Percentiles rank a stretch among this genome's conserved stretches.
These are phyloP conservation scores for Pseudolaguvia tuberculata DNA, from an alignment of 2,113 vertebrate genomes.

Conservation along the genomic window DNA sequence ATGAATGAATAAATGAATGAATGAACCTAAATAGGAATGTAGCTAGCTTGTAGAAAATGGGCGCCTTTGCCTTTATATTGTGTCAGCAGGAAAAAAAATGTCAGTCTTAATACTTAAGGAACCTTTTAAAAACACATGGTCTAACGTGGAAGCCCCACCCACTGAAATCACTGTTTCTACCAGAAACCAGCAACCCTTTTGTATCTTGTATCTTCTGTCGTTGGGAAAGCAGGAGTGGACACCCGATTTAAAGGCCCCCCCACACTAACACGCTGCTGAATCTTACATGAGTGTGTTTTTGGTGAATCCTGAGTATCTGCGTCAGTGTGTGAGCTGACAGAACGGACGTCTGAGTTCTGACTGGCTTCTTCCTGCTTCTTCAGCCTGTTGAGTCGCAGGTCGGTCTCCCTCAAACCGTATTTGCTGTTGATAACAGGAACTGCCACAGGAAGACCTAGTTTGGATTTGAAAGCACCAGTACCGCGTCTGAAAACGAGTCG, in stretches of 20 bases:
- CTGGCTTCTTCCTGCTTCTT: conserved; percentile 92
- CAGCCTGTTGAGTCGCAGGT: conserved; percentile 94
- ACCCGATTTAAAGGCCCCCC: neutral
- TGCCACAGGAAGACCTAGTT: conserved; percentile 84
- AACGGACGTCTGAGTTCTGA: conserved; percentile 89
- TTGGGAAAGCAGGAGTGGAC: too few species aligned
- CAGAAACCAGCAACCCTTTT: too few species aligned
- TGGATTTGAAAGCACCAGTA: conserved; percentile 97
- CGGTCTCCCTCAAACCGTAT: conserved; percentile 96
- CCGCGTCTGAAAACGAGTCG: conserved; percentile 74
- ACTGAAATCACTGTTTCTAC: too few species aligned
- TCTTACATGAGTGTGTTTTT: conserved; percentile 79
- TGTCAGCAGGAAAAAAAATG: too few species aligned
- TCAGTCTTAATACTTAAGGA: too few species aligned
- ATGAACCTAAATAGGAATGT: too few species aligned
- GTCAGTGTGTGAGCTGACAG: conserved; percentile 85
- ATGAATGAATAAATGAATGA: too few species aligned
- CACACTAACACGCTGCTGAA: neutral
- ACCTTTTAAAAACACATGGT: too few species aligned
- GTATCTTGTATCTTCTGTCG: too few species aligned
- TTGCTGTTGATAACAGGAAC: conserved; percentile 97
- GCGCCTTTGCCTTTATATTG: too few species aligned
- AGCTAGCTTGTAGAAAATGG: too few species aligned
- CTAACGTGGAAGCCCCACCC: too few species aligned
- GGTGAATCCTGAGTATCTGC: conserved; percentile 96